A percentile compares a stretch with the other conserved stretches of the same genome.
Evolutionary conservation across 37 sponge, comb jelly and placozoan species (phyloP).

Genomic region (Crambe crambe): DNA sequence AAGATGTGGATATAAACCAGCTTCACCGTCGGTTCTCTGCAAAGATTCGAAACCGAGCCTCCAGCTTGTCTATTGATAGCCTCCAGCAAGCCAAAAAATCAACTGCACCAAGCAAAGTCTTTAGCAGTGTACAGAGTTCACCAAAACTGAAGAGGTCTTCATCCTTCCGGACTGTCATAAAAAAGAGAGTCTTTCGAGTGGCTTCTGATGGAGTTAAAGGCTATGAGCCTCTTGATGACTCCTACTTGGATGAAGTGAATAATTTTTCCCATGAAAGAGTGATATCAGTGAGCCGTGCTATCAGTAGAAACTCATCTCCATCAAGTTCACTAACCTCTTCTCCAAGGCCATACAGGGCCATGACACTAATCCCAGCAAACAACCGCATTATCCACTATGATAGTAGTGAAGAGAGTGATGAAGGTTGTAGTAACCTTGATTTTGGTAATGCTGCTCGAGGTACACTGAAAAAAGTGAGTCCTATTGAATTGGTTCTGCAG

Average conservation of each 20-base stretch:
- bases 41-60: no score
- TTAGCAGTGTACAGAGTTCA: neutral
- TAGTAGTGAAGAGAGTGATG: neutral
- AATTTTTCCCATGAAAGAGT: neutral
- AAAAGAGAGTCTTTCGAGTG: neutral
- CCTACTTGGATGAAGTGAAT: neutral
- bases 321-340: neutral
- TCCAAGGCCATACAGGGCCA: conserved; percentile 1
- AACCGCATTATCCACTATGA: neutral
- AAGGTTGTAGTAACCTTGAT: neutral
- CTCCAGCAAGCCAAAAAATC: no score
- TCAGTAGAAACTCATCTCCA: neutral
- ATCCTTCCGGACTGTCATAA: neutral
- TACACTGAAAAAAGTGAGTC: neutral
- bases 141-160: neutral
- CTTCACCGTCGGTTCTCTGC: no score
- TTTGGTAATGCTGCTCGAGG: neutral
- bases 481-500: no score
- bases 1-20: no score
- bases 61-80: neutral
- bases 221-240: conserved; percentile 2
- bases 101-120: neutral
- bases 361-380: conserved; percentile 1
- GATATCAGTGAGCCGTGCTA: neutral
- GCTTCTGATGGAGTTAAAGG: conserved; percentile 4